phyloP scores from a whole-genome alignment of 2,113 vertebrate species.

The Pelvicachromis taeniatus region DNA sequence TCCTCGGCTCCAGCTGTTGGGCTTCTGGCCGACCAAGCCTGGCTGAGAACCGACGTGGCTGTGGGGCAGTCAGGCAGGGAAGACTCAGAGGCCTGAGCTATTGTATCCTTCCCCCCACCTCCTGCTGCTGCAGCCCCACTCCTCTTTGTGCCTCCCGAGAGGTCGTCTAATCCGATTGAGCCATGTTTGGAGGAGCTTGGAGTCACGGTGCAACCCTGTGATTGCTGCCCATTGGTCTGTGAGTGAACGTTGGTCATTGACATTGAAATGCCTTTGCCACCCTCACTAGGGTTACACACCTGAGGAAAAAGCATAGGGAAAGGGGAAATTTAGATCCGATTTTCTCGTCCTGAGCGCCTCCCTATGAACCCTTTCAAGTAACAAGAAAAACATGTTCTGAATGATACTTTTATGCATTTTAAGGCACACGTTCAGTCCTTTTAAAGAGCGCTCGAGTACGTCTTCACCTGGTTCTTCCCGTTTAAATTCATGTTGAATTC shows the following conservation, averaged over 20 bases:
- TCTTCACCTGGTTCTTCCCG: neutral
- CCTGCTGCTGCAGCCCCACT: constrained; percentile 37
- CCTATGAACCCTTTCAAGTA: neutral
- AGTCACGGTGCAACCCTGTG: constrained; percentile 80
- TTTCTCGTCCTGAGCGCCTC: neutral
- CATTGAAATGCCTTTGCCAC: constrained; percentile 70
- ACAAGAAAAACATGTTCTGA: neutral
- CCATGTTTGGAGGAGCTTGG: constrained; percentile 87
- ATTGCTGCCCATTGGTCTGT: constrained; percentile 90
- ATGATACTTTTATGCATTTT: neutral
- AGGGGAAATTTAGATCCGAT: neutral
- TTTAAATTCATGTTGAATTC: neutral
- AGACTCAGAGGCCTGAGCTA: constrained; percentile 75
- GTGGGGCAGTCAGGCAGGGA: constrained; percentile 81
- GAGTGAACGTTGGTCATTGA: constrained; percentile 94
- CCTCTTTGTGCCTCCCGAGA: constrained; percentile 70
- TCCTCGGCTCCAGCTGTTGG: constrained; percentile 17
- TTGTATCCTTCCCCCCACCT: constrained; percentile 63
- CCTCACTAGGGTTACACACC: constrained; percentile 86
- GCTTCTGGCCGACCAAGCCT: constrained; percentile 72
- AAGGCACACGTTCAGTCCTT: neutral
- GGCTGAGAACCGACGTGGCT: constrained; percentile 81
- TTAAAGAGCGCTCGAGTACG: neutral
- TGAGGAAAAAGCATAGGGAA: constrained; percentile 23
- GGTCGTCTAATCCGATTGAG: constrained; percentile 61